phyloP scores from a whole-genome alignment of 2,888 invertebrate genomes.

The Sylvicola cinctus region DNA sequence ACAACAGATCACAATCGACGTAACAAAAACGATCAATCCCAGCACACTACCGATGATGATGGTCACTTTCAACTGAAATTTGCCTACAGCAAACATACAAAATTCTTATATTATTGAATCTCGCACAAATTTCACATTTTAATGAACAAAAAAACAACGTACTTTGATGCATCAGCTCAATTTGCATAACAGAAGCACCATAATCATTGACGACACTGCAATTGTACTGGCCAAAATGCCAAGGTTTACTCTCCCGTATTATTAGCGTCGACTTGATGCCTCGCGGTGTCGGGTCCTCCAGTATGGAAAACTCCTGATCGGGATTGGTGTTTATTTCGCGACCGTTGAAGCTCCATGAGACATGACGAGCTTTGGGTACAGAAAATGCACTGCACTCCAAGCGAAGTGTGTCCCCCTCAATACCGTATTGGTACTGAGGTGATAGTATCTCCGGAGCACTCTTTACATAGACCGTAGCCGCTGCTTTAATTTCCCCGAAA shows the following conservation, averaged over 20 bases:
- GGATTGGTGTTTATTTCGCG: slow-evolving; percentile 54
- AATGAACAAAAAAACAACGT: slow-evolving; percentile 27
- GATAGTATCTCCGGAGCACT: slow-evolving; percentile 64
- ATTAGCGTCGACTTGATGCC: slow-evolving; percentile 78
- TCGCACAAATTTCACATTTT: neutral
- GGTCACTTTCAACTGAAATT: slow-evolving; percentile 57
- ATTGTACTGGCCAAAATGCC: slow-evolving; percentile 83
- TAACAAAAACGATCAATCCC: slow-evolving; percentile 64
- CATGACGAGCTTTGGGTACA: slow-evolving; percentile 70
- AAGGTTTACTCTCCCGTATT: slow-evolving; percentile 64
- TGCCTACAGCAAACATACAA: slow-evolving; percentile 33
- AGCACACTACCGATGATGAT: slow-evolving; percentile 61
- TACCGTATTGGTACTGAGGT: slow-evolving; percentile 61
- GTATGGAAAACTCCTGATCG: slow-evolving; percentile 51
- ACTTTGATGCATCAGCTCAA: slow-evolving; percentile 74
- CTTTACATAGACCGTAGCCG: slow-evolving; percentile 62
- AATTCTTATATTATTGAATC: neutral
- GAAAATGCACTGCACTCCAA: slow-evolving; percentile 80
- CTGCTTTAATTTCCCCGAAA: slow-evolving; percentile 65
- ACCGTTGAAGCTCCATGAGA: slow-evolving; percentile 74
- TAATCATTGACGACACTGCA: slow-evolving; percentile 84
- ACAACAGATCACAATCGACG: slow-evolving; percentile 15
- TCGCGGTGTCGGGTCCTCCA: slow-evolving; percentile 44
- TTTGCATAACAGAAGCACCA: slow-evolving; percentile 68
- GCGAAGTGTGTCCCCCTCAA: slow-evolving; percentile 58